Evolutionary conservation across 2,888 invertebrate species (phyloP), one percentile per base, ranked within the genome.

Genomic region (Plusia festucae): DNA sequence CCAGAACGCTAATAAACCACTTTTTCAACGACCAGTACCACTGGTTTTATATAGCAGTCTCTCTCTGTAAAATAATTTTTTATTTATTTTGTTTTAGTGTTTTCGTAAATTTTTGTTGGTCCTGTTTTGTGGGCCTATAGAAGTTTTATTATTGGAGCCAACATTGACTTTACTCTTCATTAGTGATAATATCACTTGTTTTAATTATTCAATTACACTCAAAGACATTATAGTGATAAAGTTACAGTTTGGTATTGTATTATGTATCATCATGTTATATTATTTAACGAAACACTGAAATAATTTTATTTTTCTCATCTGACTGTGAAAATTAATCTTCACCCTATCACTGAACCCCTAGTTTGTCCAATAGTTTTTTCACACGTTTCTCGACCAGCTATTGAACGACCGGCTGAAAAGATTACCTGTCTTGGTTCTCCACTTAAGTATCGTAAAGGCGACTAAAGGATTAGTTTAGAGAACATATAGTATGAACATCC

Each of bases 1-100:
- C 76, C 73, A 72, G 77, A 79, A 75, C 79, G 83, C 79, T 86
- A 87, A 85, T 87, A 88, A 88, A 86, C 83, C 85, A 83, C 83
- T 85, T 85, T 83, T 82, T 76, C 76, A 80, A 78, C 81, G 76
- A 81, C 78, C 82, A 76, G 78, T 73, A 81, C 79, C 79, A 76
- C 76, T 57, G 59, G 60, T 76, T 83, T 79, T 82, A 79, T 81
- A 69, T 72, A 78, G 72, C 70, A 60, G 68, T 72, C 52, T 71
- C 72, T 72, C 61, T 70, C 73, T 68, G 66, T 74, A 69, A 77
- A 65, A 71, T 63, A 67, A 68, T 61, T 53, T 69, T 73, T 65
- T 68, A 73, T 79, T 74, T 78, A 78, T 80, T 73, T 80, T 67
- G 66, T 72, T 76, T 76, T 73, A 79, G 76, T 61, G 63, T 55